Evolutionary conservation across 2,888 invertebrate genomes (phyloP).

Genomic region (Lasius platythorax): DNA sequence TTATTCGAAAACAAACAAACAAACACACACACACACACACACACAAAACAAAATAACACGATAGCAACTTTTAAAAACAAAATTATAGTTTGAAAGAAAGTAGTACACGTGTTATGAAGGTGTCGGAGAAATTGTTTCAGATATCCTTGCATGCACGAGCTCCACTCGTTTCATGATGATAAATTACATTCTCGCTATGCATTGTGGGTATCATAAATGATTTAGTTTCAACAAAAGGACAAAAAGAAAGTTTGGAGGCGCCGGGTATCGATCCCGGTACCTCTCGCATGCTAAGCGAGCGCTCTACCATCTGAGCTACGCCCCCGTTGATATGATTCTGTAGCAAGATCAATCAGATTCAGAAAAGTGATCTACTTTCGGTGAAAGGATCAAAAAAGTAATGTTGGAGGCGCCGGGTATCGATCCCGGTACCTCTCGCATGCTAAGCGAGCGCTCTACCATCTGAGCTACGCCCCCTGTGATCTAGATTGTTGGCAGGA

Average conservation of each 20-base stretch:
- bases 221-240: background rate
- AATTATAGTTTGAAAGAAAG: background rate
- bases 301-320: conserved; percentile 85
- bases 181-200: background rate
- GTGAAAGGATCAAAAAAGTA: conserved; percentile 14
- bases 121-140: background rate
- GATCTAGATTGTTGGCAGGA: background rate
- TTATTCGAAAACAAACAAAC: background rate
- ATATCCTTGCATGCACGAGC: background rate
- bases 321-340: conserved; percentile 72
- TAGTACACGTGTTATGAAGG: background rate
- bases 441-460: conserved; percentile 85
- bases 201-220: conserved; percentile 25
- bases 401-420: conserved; percentile 83
- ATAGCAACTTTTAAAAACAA: background rate
- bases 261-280: conserved; percentile 83
- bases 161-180: background rate
- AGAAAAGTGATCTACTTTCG: conserved; percentile 14
- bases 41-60: background rate
- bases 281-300: conserved; percentile 85
- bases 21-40: no score
- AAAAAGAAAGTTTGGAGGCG: conserved; percentile 51
- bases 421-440: conserved; percentile 85
- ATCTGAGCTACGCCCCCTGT: conserved; percentile 84
- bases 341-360: background rate